Evolutionary conservation across 2,113 vertebrate species (phyloP).

Genomic region (Campylomormyrus numenius): DNA sequence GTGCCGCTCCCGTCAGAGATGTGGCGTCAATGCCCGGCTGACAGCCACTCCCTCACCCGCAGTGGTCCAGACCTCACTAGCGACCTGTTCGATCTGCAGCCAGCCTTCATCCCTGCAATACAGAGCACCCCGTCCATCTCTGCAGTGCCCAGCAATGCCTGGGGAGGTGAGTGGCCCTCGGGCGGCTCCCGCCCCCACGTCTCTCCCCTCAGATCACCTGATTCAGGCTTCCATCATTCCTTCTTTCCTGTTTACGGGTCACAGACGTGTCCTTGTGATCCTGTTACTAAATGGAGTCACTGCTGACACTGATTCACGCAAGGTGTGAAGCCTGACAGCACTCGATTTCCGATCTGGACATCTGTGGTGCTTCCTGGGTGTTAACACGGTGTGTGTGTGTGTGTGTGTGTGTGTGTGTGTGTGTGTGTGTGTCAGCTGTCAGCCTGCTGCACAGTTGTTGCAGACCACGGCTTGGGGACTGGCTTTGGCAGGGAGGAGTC

Average conservation of each 20-base stretch:
- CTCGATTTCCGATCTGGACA: background rate
- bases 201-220: background rate
- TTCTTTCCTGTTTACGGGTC: background rate
- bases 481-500: background rate
- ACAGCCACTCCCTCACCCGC: background rate
- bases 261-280: background rate
- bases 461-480: background rate
- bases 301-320: background rate
- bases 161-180: constrained; percentile 69
- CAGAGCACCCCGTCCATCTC: constrained; percentile 80
- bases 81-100: constrained; percentile 87
- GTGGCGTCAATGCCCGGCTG: background rate
- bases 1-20: background rate
- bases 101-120: constrained; percentile 79
- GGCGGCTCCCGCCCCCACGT: background rate
- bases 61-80: constrained; percentile 80
- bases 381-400: background rate
- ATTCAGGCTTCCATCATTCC: background rate
- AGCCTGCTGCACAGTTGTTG: background rate
- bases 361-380: background rate
- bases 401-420: background rate
- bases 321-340: background rate
- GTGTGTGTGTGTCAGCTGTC: background rate
- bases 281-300: background rate
- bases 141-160: constrained; percentile 66